Percentiles rank a stretch among this genome's conserved stretches.
phyloP scores from a whole-genome alignment of 1,140 invertebrate genomes.

The Zaprionus inermis region DNA sequence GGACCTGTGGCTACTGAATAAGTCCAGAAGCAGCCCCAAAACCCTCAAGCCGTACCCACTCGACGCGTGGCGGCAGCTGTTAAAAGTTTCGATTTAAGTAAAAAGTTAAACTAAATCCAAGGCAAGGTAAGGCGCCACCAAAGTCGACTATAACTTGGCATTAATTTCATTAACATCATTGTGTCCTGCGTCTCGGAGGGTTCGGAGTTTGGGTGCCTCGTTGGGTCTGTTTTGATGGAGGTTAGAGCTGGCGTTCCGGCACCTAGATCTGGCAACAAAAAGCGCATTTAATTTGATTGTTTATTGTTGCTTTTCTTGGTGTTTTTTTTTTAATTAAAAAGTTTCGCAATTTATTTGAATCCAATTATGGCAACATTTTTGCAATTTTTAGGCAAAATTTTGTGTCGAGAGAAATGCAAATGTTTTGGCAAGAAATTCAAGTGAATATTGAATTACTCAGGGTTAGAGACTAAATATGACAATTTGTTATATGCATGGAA shows the following conservation, averaged over 20 bases:
- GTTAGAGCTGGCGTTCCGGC: no score
- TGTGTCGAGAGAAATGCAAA: no score
- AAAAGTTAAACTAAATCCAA: slow-evolving; percentile 58
- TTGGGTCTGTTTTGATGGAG: neutral
- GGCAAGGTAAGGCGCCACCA: slow-evolving; percentile 46
- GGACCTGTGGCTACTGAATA: neutral
- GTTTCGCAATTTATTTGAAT: no score
- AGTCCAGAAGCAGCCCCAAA: neutral
- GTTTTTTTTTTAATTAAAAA: neutral
- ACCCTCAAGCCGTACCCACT: neutral
- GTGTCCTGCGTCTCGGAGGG: neutral
- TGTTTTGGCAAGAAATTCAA: no score
- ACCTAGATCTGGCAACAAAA: slow-evolving; percentile 34
- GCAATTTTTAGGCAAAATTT: no score
- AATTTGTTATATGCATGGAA: no score
- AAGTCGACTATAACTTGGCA: slow-evolving; percentile 60
- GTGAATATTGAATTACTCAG: no score
- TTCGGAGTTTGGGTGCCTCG: neutral
- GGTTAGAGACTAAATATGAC: no score
- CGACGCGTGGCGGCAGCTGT: neutral
- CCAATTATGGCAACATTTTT: no score
- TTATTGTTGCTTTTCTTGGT: slow-evolving; percentile 52
- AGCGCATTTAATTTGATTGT: slow-evolving; percentile 63
- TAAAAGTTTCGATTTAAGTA: slow-evolving; percentile 59
- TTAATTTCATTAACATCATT: slow-evolving; percentile 67